These are phyloP conservation scores for Hedychridium roseum DNA, from an alignment of 2,888 invertebrate species.

Conservation along the genomic window DNA sequence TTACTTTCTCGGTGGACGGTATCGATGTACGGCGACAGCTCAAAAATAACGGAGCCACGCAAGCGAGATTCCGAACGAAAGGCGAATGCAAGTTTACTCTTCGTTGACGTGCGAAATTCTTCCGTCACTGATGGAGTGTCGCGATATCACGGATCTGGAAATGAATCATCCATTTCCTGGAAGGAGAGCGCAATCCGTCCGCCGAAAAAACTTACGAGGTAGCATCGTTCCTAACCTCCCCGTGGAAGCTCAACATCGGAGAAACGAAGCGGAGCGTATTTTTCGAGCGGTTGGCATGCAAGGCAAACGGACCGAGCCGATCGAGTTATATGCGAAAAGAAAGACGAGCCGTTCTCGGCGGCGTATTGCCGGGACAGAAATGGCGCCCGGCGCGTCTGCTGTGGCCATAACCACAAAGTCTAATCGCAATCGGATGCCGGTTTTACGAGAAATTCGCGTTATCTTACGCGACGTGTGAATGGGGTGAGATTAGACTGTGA, in stretches of 20 bases:
- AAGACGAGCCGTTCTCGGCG: constrained; percentile 25
- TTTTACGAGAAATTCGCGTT: background rate
- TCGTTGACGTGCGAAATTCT: constrained; percentile 16
- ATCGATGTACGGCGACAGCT: constrained; percentile 10
- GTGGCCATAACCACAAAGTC: constrained; percentile 58
- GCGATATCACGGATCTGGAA: constrained; percentile 33
- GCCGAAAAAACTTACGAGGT: background rate
- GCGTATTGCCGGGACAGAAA: constrained; percentile 51
- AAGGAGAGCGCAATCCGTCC: constrained; percentile 13
- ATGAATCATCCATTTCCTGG: constrained; percentile 43
- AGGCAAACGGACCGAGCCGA: background rate
- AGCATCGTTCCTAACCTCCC: constrained; percentile 10
- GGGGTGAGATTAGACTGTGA: constrained; percentile 26
- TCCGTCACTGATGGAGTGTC: constrained; percentile 16
- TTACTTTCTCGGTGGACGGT: too few species aligned
- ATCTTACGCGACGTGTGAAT: constrained; percentile 9
- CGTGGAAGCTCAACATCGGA: background rate
- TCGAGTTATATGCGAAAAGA: constrained; percentile 20
- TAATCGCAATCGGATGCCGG: constrained; percentile 4
- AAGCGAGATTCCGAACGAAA: constrained; percentile 11
- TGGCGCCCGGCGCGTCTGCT: constrained; percentile 61
- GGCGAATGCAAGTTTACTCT: constrained; percentile 2
- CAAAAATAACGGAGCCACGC: constrained; percentile 10
- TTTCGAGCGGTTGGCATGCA: too few species aligned
- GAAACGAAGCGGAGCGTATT: background rate